These are phyloP conservation scores for Tenualosa thibaudeaui DNA, from an alignment of 2,797 vertebrate species.

Conservation along the genomic window DNA sequence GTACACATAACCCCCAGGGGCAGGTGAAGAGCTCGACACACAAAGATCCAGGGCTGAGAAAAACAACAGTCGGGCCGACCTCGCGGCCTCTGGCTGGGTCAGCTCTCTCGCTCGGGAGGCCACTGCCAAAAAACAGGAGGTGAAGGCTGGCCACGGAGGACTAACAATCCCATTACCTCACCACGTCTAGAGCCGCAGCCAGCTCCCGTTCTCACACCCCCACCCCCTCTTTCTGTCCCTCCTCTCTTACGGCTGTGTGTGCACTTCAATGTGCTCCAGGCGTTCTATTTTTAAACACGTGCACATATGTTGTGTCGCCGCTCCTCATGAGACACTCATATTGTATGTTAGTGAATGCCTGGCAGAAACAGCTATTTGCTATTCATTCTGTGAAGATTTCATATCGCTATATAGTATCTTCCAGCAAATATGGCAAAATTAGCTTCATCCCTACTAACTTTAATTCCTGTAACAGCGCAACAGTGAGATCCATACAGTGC, in stretches of 20 bases:
- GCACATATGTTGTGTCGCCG: neutral
- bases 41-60: slow-evolving; percentile 22
- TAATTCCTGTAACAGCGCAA: neutral
- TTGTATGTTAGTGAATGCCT: neutral
- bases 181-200: neutral
- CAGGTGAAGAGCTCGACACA: neutral
- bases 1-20: slow-evolving; percentile 24
- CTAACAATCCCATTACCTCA: neutral
- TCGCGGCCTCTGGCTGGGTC: neutral
- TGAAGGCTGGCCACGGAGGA: neutral
- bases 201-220: neutral
- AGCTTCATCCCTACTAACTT: neutral
- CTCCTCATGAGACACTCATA: neutral
- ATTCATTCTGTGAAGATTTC: neutral
- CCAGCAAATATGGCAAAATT: neutral
- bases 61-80: neutral
- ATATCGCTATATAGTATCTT: neutral
- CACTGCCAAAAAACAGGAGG: neutral
- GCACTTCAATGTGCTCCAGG: neutral
- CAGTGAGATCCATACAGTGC: neutral
- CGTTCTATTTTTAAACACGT: neutral
- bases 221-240: neutral
- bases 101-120: neutral
- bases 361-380: neutral
- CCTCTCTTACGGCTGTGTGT: neutral